These are phyloP conservation scores for Mesochorus sp. DNA, from an alignment of 2,888 invertebrate species.

Conservation along the genomic window DNA sequence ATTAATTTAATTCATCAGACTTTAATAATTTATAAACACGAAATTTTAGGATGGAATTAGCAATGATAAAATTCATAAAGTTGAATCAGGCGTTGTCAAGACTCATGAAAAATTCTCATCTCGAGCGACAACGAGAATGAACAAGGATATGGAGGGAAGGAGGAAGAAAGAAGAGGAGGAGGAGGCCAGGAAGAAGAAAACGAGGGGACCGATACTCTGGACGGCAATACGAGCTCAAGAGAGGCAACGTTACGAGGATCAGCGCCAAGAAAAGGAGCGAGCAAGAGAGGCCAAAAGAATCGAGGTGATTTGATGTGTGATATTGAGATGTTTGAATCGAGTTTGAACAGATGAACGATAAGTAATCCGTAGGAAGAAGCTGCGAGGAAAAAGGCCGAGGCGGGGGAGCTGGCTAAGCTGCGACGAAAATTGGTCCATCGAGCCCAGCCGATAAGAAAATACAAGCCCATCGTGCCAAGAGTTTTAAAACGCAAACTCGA, in stretches of 20 bases:
- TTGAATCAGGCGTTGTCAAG: background rate
- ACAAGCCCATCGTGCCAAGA: constrained; percentile 49
- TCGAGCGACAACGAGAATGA: background rate
- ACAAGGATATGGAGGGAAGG: constrained; percentile 50
- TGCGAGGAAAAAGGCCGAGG: constrained; percentile 57
- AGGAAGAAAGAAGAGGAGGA: constrained; percentile 63
- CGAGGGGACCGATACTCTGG: constrained; percentile 62
- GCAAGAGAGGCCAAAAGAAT: constrained; percentile 53
- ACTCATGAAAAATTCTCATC: background rate
- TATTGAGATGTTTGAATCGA: background rate
- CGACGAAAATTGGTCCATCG: constrained; percentile 65
- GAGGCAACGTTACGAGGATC: constrained; percentile 63
- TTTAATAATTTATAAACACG: too few relatives aligned
- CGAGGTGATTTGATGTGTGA: constrained; percentile 46
- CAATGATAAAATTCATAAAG: too few relatives aligned
- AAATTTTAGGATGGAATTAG: too few relatives aligned
- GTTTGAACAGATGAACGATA: background rate
- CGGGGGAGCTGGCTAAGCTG: constrained; percentile 59
- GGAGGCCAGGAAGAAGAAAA: constrained; percentile 63
- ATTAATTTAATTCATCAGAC: too few relatives aligned
- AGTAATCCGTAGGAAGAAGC: constrained; percentile 50
- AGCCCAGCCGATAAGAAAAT: constrained; percentile 66
- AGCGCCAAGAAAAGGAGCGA: constrained; percentile 56
- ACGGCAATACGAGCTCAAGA: constrained; percentile 64
- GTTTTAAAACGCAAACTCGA: constrained; percentile 66